Evolutionary conservation across 2,888 invertebrate species (phyloP).

Genomic region (Caenorhabditis becei): DNA sequence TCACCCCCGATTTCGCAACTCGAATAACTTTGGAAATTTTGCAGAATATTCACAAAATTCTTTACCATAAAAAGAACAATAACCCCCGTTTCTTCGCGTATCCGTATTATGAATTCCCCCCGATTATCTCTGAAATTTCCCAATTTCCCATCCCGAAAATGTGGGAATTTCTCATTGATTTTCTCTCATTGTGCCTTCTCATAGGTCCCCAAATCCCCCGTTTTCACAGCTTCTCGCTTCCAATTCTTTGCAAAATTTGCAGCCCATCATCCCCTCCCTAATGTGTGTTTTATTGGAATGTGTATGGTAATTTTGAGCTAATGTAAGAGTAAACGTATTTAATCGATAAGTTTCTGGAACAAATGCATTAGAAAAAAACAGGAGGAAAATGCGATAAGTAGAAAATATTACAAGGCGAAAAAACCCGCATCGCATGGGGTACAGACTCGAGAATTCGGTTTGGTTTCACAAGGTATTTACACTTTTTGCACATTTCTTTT

Average conservation of each 20-base stretch:
- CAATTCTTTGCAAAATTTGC: background rate
- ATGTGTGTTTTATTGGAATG: conserved; percentile 19
- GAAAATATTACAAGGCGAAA: background rate
- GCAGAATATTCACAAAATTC: conserved; percentile 14
- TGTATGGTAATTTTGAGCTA: conserved; percentile 11
- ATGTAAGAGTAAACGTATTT: conserved; percentile 13
- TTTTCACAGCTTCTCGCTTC: conserved; percentile 7
- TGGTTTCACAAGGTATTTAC: background rate
- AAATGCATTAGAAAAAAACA: conserved; percentile 20
- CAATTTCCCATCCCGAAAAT: conserved; percentile 6
- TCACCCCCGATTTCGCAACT: conserved; percentile 18
- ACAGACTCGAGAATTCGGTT: background rate
- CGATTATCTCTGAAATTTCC: conserved; percentile 5
- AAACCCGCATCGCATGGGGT: conserved; percentile 24
- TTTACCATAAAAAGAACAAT: conserved; percentile 49
- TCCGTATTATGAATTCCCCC: background rate
- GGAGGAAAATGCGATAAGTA: background rate
- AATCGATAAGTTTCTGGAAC: background rate
- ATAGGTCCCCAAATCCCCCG: conserved; percentile 16
- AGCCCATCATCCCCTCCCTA: background rate
- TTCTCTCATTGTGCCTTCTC: conserved; percentile 29
- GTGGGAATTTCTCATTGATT: conserved; percentile 1
- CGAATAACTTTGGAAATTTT: conserved; percentile 3
- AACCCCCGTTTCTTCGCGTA: background rate
- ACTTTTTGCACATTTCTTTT: background rate